A percentile compares a stretch with the other conserved stretches of the same genome.
Evolutionary conservation across 2,113 vertebrate genomes (phyloP).

Genomic region (Eudyptes chrysolophus): DNA sequence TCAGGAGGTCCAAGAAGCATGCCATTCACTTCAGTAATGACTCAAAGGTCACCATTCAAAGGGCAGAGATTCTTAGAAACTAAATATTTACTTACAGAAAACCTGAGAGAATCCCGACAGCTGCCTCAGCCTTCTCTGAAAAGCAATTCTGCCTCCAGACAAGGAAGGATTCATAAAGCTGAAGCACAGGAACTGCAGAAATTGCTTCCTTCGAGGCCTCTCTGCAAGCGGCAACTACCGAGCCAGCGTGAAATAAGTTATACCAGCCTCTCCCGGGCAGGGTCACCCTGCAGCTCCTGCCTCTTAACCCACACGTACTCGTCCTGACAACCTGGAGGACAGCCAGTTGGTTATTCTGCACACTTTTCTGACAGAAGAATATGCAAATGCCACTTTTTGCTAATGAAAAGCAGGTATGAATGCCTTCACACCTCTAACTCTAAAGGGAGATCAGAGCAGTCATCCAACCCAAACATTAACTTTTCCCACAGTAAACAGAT

Average conservation of each 20-base stretch:
- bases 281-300: background rate
- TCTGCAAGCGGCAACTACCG: accelerated
- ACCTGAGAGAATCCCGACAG: background rate
- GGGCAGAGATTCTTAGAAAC: background rate
- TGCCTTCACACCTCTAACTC: background rate
- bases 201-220: background rate
- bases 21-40: background rate
- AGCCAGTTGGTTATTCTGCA: background rate
- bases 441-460: background rate
- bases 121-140: background rate
- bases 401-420: background rate
- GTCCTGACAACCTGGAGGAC: background rate
- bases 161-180: background rate
- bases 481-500: background rate
- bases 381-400: accelerated
- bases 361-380: accelerated
- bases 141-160: background rate
- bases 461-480: background rate
- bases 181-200: background rate
- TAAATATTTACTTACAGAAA: background rate
- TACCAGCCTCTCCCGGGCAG: background rate
- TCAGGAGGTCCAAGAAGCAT: background rate
- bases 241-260: background rate
- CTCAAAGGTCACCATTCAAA: background rate
- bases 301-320: accelerated